phyloP scores from a whole-genome alignment of 2,113 vertebrate species.

The Henicopernis longicauda region DNA sequence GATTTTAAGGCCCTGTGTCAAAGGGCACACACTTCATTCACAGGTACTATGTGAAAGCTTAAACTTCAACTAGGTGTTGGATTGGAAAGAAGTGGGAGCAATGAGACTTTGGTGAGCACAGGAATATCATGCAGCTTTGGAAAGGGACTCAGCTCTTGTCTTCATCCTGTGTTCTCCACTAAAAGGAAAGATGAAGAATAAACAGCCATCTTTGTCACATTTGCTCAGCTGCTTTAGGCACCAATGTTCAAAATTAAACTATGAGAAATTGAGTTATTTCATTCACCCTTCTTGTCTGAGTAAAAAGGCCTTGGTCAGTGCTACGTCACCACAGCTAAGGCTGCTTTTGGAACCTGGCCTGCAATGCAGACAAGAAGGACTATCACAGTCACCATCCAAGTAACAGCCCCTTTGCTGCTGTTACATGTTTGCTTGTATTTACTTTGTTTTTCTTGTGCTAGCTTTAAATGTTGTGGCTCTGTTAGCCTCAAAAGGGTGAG shows the following conservation, averaged over 20 bases:
- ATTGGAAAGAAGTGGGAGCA: not conserved
- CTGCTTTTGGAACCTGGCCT: not conserved
- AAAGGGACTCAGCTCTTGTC: not conserved
- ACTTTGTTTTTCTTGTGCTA: not conserved
- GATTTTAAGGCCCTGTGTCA: not conserved
- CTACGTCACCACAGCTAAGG: fast-evolving
- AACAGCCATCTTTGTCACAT: not conserved
- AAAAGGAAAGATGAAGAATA: not conserved
- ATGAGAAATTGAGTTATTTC: not conserved
- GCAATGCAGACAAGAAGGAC: not conserved
- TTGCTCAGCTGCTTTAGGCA: not conserved
- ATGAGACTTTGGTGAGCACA: not conserved
- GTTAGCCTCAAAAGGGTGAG: not conserved
- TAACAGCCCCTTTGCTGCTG: not conserved
- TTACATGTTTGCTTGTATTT: not conserved
- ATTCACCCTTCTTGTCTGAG: not conserved
- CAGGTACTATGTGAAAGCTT: not conserved
- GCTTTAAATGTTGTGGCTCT: not conserved
- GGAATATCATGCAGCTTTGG: not conserved
- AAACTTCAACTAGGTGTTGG: not conserved
- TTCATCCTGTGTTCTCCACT: not conserved
- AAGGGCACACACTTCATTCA: not conserved
- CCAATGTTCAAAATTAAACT: not conserved
- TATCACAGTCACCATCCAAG: not conserved
- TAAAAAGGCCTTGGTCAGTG: not conserved